Evolutionary conservation across 2,888 invertebrate species (phyloP), one percentile per base, ranked within the genome.

Genomic region (Gymnosoma rotundatum): DNA sequence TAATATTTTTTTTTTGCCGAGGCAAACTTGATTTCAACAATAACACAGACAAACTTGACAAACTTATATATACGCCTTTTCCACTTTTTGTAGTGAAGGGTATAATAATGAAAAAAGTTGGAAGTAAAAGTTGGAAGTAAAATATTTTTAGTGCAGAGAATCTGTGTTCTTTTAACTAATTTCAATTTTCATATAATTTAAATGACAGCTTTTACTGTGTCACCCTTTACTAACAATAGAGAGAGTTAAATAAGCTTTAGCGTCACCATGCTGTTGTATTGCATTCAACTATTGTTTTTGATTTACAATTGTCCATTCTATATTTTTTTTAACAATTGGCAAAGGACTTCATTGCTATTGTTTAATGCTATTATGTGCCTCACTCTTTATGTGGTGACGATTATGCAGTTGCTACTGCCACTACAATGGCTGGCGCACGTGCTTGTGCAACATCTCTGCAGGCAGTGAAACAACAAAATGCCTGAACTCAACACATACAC

Each of bases 301-400:
- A 81, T 84, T 78, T 78, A 84, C 84, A 81, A 84, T 81, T 84
- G 81, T 78, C 70, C 78, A 84, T 84, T 84, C 32, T 84, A 80
- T 80, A 80, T 81, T 84, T 84, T n/a, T 78, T 74, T 76, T 38
- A 81, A 81, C 84, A 84, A 84, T 84, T 81, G 84, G 84, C 81
- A 84, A 84, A 84, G 81, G 84, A 81, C 81, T 78, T 70, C 70
- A 76, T 63, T 81, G 81, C 78, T 70, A 74, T 84, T 84, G 84
- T 84, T 83, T 67, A 81, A 84, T 78, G 48, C 60, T 75, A 25
- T 45, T 38, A 63, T 56, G n/a, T n/a, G 21, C 58, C 20, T 21
- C 16, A 52, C 48, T 63, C 36, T 66, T 48, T 58, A 66, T 21
- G 38, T 67, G 36, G 60, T 76, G 58, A 18, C 38, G 18, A 67